phyloP scores from a whole-genome alignment of 1,140 invertebrate genomes.

The Nebria ingens region DNA sequence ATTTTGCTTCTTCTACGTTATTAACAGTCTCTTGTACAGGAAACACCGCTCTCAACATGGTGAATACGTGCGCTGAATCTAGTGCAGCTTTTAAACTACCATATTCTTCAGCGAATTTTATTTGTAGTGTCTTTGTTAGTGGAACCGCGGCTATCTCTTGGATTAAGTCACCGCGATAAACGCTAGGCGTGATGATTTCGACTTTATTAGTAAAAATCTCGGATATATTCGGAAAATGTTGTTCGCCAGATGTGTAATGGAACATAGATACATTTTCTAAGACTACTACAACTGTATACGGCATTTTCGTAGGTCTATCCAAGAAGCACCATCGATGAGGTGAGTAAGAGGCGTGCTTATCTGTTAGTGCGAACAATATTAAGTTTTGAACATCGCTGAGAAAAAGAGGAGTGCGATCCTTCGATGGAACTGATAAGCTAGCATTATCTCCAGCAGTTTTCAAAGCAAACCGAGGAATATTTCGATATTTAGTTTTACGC shows the following conservation, averaged over 20 bases:
- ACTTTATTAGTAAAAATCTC: slow-evolving; percentile 51
- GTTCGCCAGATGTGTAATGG: slow-evolving; percentile 57
- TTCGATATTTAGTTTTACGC: slow-evolving; percentile 40
- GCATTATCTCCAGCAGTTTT: slow-evolving; percentile 51
- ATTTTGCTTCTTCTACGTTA: slow-evolving; percentile 17
- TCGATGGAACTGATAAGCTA: slow-evolving; percentile 37
- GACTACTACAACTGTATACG: slow-evolving; percentile 60
- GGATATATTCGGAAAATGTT: slow-evolving; percentile 46
- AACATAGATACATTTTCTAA: slow-evolving; percentile 65
- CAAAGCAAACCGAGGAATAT: slow-evolving; percentile 45
- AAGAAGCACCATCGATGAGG: slow-evolving; percentile 70
- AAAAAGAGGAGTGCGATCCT: slow-evolving; percentile 62
- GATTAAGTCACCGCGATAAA: slow-evolving; percentile 59
- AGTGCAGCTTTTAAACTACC: slow-evolving; percentile 57
- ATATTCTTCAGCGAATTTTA: slow-evolving; percentile 50
- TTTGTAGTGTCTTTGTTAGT: slow-evolving; percentile 50
- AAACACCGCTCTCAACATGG: slow-evolving; percentile 55
- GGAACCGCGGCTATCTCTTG: slow-evolving; percentile 67
- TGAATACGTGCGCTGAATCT: slow-evolving; percentile 51
- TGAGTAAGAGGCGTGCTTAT: slow-evolving; percentile 53
- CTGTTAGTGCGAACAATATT: slow-evolving; percentile 62
- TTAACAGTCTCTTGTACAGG: slow-evolving; percentile 38
- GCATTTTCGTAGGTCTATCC: slow-evolving; percentile 57
- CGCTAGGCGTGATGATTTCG: slow-evolving; percentile 61
- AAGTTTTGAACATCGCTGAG: slow-evolving; percentile 75